A percentile compares a stretch with the other conserved stretches of the same genome.
phyloP scores from a whole-genome alignment of 64 coral and sea anemone genomes.

The Acropora yongei region DNA sequence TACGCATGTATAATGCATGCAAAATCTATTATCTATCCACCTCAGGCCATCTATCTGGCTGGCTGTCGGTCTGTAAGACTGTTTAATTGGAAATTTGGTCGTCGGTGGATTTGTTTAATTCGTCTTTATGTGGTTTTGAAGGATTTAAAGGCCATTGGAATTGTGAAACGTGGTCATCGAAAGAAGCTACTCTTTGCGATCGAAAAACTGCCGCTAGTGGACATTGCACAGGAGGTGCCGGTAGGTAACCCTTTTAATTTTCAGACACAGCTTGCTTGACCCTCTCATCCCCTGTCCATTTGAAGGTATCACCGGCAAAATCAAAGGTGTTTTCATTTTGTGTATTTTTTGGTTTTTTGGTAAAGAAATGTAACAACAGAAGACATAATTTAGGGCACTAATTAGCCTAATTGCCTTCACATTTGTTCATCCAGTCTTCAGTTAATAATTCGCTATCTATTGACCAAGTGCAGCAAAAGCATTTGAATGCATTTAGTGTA shows the following conservation, averaged over 20 bases:
- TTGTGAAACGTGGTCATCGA: constrained; percentile 86
- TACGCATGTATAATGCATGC: no score
- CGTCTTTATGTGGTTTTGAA: constrained; percentile 11
- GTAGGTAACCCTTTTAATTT: constrained; percentile 36
- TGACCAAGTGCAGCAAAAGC: no score
- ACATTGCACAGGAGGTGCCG: constrained; percentile 90
- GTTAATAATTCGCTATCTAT: no score
- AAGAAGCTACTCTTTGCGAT: constrained; percentile 71
- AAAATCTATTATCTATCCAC: no score
- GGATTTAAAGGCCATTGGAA: constrained; percentile 89
- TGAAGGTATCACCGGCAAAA: no score
- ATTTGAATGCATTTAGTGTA: no score
- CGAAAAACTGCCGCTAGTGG: constrained; percentile 74
- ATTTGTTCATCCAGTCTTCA: no score
- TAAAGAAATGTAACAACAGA: no score
- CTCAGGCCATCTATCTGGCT: not conserved
- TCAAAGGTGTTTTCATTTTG: no score
- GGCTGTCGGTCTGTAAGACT: not conserved
- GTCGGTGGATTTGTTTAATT: not conserved
- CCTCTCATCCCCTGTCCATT: not conserved
- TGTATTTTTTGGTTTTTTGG: no score
- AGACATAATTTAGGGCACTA: no score
- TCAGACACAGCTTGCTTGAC: not conserved
- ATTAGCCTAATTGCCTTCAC: no score
- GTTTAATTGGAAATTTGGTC: not conserved